Evolutionary conservation across 2,113 vertebrate species (phyloP), one percentile per base, ranked within the genome.

Genomic region (Apteryx mantelli): DNA sequence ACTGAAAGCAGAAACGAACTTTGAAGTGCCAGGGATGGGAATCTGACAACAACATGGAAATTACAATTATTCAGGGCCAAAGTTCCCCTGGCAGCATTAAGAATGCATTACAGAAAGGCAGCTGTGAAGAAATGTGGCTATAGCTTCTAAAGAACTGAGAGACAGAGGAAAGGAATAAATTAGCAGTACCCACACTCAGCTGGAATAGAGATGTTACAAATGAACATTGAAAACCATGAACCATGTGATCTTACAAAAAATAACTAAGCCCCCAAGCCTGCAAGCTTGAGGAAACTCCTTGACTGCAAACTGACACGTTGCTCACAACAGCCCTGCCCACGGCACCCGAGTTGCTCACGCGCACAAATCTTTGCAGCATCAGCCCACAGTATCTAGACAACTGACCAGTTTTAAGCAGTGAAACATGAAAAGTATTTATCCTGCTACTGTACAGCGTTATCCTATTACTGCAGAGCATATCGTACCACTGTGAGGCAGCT

Each of bases 41-140:
- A 74, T 77, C 50, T 85, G 78, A 91, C 75, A 89, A 75, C 28
- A 95, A 55, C 69, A 93, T 85, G 68, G 63, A 94, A 96, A 89
- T 88, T 58, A 30, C 34, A 89, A 94, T 93, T 96, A 88, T 77
- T 82, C 65, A 66, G 75, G 89, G 75, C 40, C 86, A 92, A 84
- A 89, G 38, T 73, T 87, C 48, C 13, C 44, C 94, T 66, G 74
- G 56, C 25, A 73, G 28, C 34, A 74, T 60, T 92, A 74, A 86
- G 50, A 60, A 86, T 70, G 21, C 2, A 1, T 88, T 93, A 85
- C 88, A 87, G 42, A 69, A 69, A 68, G 32, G 32, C 52, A 24
- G 48, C 28, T 91, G 73, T 82, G 82, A 91, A 94, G 42, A 91
- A 42, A n/a, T 77, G 22, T 28, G 73, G 38, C 60, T 92, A 56